These are phyloP conservation scores for Phymanthus crucifer DNA, from an alignment of 92 coral and sea anemone genomes.

Conservation along the genomic window DNA sequence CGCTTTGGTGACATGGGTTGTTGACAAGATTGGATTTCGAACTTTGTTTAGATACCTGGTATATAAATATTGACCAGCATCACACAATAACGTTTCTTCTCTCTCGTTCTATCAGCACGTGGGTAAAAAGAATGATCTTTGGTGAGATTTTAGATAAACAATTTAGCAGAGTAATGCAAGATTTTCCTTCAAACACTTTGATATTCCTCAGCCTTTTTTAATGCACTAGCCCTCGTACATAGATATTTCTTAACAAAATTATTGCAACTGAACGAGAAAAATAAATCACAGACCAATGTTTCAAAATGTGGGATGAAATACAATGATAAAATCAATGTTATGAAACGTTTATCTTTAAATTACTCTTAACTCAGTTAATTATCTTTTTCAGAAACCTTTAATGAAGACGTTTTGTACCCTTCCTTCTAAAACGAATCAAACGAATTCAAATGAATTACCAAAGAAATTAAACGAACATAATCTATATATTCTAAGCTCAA, in stretches of 20 bases:
- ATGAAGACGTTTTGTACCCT: not conserved
- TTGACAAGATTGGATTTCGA: no score
- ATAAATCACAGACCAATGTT: not conserved
- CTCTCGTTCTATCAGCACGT: not conserved
- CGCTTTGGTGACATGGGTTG: no score
- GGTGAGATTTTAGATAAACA: not conserved
- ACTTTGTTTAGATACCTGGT: not conserved
- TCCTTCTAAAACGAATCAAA: no score
- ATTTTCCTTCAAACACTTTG: not conserved
- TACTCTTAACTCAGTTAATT: not conserved
- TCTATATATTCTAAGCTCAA: no score
- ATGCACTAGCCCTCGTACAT: not conserved
- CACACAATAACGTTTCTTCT: not conserved
- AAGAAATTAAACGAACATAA: no score
- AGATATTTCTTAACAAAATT: not conserved
- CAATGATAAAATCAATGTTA: not conserved
- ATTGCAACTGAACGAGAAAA: not conserved
- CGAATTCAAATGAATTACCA: no score
- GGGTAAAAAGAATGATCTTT: not conserved
- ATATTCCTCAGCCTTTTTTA: not conserved
- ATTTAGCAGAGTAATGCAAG: not conserved
- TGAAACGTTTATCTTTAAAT: not conserved
- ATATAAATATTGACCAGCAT: not conserved
- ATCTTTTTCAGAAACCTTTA: not conserved
- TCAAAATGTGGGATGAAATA: not conserved